These are phyloP conservation scores for Nephrotoma appendiculata DNA, from an alignment of 2,888 invertebrate species.

Conservation along the genomic window DNA sequence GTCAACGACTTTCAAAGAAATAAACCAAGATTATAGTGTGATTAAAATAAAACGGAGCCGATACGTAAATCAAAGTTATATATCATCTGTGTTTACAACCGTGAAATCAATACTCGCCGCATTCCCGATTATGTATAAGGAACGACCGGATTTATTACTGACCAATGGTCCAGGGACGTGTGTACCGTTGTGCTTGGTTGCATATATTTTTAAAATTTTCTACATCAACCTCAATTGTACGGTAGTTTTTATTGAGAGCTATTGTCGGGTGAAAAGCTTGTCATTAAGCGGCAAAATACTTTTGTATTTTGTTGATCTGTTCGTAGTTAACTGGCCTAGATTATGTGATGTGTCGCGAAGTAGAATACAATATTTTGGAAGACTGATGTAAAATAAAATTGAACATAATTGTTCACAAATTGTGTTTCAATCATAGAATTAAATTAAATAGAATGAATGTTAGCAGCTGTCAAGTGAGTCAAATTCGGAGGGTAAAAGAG, in stretches of 20 bases:
- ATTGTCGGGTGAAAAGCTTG: constrained; percentile 79
- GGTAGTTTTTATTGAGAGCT: constrained; percentile 88
- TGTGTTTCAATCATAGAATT: neutral
- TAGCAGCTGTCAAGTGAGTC: too few species aligned
- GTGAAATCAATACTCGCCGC: constrained; percentile 52
- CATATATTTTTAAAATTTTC: constrained; percentile 55
- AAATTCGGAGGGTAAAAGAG: too few species aligned
- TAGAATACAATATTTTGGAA: constrained; percentile 56
- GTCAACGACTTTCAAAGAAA: constrained; percentile 23
- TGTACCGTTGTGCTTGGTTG: constrained; percentile 73
- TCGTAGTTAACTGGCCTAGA: constrained; percentile 88
- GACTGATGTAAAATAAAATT: constrained; percentile 39
- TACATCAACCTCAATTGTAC: constrained; percentile 47
- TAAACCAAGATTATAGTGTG: neutral
- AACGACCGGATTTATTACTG: constrained; percentile 66
- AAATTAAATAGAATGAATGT: too few species aligned
- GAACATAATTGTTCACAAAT: neutral
- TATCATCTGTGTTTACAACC: constrained; percentile 66
- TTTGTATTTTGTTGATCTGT: constrained; percentile 64
- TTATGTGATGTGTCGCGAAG: constrained; percentile 48
- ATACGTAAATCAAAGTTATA: constrained; percentile 73
- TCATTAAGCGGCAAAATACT: constrained; percentile 83
- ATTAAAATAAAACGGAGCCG: constrained; percentile 48
- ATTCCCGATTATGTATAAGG: constrained; percentile 49
- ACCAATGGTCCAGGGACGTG: constrained; percentile 97